phyloP scores from a whole-genome alignment of 2,888 invertebrate genomes.

The Eupithecia centaureata region DNA sequence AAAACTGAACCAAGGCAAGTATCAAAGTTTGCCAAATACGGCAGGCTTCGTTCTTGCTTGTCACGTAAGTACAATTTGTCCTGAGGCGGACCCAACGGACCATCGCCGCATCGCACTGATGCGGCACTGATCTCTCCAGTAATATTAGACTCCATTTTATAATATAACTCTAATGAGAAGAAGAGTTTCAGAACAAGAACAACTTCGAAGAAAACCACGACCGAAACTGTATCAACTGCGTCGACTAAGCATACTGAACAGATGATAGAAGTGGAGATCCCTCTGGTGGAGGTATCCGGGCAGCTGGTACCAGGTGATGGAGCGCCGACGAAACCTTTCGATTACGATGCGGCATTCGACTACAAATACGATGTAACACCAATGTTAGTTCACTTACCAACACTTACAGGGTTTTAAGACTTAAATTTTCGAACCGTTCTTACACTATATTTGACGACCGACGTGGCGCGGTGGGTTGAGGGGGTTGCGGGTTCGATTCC shows the following conservation, averaged over 20 bases:
- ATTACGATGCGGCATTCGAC: conserved; percentile 58
- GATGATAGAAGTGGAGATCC: conserved; percentile 60
- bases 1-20: conserved; percentile 26
- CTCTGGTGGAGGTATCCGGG: conserved; percentile 67
- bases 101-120: no score
- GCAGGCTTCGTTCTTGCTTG: background rate
- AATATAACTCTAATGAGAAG: no score
- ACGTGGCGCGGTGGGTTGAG: no score
- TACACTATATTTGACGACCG: no score
- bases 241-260: conserved; percentile 34
- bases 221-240: conserved; percentile 13
- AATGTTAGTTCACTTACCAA: conserved; percentile 47
- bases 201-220: background rate
- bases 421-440: no score
- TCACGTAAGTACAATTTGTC: background rate
- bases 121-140: no score
- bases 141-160: no score
- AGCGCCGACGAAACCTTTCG: conserved; percentile 34
- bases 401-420: no score
- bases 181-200: background rate
- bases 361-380: conserved; percentile 65
- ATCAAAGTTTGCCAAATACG: background rate
- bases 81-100: no score
- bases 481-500: no score
- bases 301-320: conserved; percentile 42